Conservation (phyloP, 2,797 vertebrate species). For the Sebastes matsubarae region DNA sequence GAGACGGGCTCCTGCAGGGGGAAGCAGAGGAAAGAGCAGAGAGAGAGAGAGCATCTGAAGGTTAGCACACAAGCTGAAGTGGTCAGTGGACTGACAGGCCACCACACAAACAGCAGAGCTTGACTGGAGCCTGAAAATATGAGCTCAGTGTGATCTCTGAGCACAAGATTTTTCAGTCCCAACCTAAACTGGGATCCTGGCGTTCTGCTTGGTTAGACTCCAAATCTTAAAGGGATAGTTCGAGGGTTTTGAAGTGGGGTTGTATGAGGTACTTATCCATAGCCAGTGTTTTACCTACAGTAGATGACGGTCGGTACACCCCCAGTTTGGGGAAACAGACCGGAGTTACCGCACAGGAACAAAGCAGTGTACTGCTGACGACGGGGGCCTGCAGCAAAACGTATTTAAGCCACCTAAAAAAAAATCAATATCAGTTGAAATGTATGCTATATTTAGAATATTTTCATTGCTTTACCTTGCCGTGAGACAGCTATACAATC, state of each 20-base stretch:
- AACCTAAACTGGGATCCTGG: slow-evolving; percentile 56
- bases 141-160: slow-evolving; percentile 11
- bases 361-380: too few species aligned
- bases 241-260: too few species aligned
- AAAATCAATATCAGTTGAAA: too few species aligned
- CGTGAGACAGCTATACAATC: too few species aligned
- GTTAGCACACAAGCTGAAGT: slow-evolving; percentile 62
- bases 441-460: too few species aligned
- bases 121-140: slow-evolving; percentile 34
- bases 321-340: too few species aligned
- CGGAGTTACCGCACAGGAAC: too few species aligned
- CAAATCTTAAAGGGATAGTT: neutral
- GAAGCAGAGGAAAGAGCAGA: slow-evolving; percentile 73
- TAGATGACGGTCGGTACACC: fast-evolving
- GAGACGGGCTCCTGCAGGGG: slow-evolving; percentile 83
- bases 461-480: too few species aligned
- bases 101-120: slow-evolving; percentile 40
- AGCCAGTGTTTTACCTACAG: too few species aligned
- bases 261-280: too few species aligned
- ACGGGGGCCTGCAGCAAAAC: fast-evolving
- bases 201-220: neutral
- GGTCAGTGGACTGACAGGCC: neutral
- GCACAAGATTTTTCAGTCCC: neutral
- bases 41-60: slow-evolving; percentile 49
- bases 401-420: too few species aligned